Percentiles rank a stretch among this genome's conserved stretches.
These are phyloP conservation scores for Melitaea cinxia DNA, from an alignment of 1,140 invertebrate genomes.

Conservation along the genomic window DNA sequence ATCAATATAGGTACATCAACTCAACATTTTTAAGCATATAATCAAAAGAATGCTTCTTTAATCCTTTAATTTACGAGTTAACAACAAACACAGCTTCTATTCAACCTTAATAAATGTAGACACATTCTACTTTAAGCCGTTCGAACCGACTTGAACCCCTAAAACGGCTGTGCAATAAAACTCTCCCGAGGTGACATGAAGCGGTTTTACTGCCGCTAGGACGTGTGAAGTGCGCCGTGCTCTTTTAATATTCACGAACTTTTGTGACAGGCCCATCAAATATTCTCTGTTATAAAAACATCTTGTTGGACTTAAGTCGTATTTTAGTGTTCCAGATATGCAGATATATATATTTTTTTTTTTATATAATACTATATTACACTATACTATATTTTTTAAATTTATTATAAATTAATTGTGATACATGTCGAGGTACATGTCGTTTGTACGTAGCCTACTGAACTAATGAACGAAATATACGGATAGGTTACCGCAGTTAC, in stretches of 20 bases:
- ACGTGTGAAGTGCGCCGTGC: conserved; percentile 53
- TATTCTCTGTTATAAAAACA: conserved; percentile 30
- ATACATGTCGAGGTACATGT: too few species aligned
- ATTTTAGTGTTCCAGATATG: conserved; percentile 17
- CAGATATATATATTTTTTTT: conserved; percentile 1
- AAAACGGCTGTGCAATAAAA: conserved; percentile 50
- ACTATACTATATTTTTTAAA: too few species aligned
- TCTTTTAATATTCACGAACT: conserved; percentile 62
- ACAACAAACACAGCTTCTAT: neutral
- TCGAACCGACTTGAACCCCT: conserved; percentile 29
- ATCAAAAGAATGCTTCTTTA: too few species aligned
- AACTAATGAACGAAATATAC: too few species aligned
- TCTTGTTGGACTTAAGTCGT: conserved; percentile 14
- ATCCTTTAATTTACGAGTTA: neutral
- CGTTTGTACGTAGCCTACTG: too few species aligned
- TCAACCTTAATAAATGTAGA: conserved; percentile 9
- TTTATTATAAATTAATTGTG: too few species aligned
- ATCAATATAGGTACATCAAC: too few species aligned
- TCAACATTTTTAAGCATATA: too few species aligned
- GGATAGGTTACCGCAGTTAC: too few species aligned
- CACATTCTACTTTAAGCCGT: conserved; percentile 27
- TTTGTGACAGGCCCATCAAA: conserved; percentile 42
- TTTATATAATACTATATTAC: conserved; percentile 5
- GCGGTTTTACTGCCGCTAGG: conserved; percentile 53
- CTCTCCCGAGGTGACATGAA: conserved; percentile 42